These are phyloP conservation scores for Steatornis caripensis DNA, from an alignment of 2,113 vertebrate species.

Conservation along the genomic window DNA sequence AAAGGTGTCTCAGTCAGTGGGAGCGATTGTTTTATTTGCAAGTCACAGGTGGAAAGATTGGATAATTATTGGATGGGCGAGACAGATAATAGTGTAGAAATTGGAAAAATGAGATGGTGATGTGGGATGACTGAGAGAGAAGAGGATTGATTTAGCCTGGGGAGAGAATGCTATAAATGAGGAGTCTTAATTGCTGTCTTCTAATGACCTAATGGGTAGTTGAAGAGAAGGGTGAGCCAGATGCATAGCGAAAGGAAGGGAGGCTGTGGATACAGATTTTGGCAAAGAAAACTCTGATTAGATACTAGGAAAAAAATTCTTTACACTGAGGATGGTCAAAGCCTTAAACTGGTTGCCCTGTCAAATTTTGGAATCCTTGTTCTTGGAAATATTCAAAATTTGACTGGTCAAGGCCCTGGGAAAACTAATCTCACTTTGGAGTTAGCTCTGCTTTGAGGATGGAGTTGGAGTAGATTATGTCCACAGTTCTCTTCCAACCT, in stretches of 20 bases:
- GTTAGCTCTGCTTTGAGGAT: not conserved
- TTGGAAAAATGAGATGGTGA: not conserved
- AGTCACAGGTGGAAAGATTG: not conserved
- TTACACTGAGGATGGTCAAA: not conserved
- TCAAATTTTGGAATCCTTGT: not conserved
- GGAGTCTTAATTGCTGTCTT: not conserved
- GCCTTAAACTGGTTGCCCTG: not conserved
- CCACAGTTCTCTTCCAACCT: not conserved
- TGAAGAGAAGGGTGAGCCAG: not conserved
- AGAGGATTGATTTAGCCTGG: not conserved
- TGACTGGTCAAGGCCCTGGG: not conserved
- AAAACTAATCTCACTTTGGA: not conserved
- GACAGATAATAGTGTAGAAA: not conserved
- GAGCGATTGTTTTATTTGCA: not conserved
- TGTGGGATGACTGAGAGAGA: not conserved
- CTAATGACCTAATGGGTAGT: not conserved
- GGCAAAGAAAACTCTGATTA: not conserved
- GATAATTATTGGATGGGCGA: not conserved
- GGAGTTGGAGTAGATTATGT: not conserved
- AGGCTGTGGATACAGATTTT: not conserved
- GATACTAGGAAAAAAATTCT: not conserved
- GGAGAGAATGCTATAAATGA: not conserved
- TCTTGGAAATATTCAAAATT: not conserved
- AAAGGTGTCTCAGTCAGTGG: not conserved
- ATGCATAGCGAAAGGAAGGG: not conserved